phyloP scores from a whole-genome alignment of 2,888 invertebrate species.

The Lithophane semibrunnea region DNA sequence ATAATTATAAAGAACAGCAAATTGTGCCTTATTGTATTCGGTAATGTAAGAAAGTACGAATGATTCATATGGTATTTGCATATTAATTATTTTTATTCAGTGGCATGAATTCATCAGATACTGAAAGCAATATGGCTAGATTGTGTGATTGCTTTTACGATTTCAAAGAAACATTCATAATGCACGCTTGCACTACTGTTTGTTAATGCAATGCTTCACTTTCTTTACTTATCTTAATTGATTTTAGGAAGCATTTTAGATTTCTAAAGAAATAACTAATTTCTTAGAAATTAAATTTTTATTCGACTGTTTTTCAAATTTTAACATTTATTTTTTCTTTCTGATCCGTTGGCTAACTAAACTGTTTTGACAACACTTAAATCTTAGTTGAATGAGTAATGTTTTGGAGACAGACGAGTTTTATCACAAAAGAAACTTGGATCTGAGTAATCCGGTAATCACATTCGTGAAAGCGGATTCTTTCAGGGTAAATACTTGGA shows the following conservation, averaged over 20 bases:
- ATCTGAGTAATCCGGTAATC: background rate
- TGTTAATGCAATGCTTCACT: constrained; percentile 4
- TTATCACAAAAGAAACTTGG: background rate
- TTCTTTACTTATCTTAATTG: constrained; percentile 31
- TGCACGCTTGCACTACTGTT: constrained; percentile 22
- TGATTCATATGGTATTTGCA: constrained; percentile 41
- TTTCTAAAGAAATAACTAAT: background rate
- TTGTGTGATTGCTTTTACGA: constrained; percentile 43
- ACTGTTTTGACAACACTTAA: background rate
- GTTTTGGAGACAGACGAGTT: background rate
- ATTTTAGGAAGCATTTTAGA: background rate
- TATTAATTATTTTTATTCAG: constrained; percentile 44
- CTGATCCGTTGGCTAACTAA: background rate
- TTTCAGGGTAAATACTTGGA: background rate
- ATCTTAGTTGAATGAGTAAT: background rate
- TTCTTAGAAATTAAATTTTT: background rate
- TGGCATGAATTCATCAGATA: constrained; percentile 52
- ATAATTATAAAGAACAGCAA: background rate
- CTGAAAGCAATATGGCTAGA: constrained; percentile 53
- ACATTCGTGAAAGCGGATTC: background rate
- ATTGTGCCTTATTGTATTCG: background rate
- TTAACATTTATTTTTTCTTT: background rate
- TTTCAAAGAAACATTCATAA: constrained; percentile 49
- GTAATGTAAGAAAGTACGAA: background rate
- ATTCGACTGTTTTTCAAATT: background rate